A percentile compares a stretch with the other conserved stretches of the same genome.
Evolutionary conservation across 2,888 invertebrate genomes (phyloP).

Genomic region (Zele albiditarsus): DNA sequence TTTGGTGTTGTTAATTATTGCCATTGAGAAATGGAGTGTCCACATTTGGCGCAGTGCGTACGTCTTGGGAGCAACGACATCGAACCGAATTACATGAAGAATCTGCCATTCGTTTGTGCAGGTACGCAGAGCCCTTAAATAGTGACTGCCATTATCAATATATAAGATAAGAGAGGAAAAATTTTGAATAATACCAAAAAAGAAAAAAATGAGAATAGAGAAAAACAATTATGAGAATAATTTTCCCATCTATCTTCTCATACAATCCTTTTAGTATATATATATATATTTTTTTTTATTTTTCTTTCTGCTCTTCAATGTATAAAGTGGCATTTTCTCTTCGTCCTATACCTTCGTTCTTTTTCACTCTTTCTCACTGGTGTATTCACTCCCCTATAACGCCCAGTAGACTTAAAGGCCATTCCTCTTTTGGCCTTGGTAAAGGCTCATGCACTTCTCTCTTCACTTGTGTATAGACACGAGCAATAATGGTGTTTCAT

Average conservation of each 20-base stretch:
- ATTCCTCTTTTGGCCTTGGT: conserved; percentile 69
- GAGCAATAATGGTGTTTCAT: conserved; percentile 32
- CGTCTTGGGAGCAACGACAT: conserved; percentile 66
- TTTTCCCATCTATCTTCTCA: not conserved
- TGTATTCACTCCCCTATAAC: conserved; percentile 35
- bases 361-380: conserved; percentile 42
- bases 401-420: conserved; percentile 63
- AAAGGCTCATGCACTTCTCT: conserved; percentile 50
- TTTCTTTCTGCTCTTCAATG: not conserved
- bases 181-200: conserved; percentile 19
- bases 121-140: conserved; percentile 71
- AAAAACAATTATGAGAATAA: not conserved
- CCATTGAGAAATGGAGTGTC: conserved; percentile 78
- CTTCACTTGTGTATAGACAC: conserved; percentile 37
- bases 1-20: conserved; percentile 15
- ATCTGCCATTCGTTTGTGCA: conserved; percentile 76
- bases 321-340: conserved; percentile 7
- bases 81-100: conserved; percentile 74
- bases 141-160: conserved; percentile 19
- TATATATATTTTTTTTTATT: conserved; percentile 5
- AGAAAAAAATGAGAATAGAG: not conserved
- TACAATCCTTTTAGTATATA: not conserved
- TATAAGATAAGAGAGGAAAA: not conserved
- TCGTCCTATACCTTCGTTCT: not conserved
- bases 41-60: conserved; percentile 80